Conservation (phyloP, 2,888 invertebrate species). For the Platycheirus albimanus region DNA sequence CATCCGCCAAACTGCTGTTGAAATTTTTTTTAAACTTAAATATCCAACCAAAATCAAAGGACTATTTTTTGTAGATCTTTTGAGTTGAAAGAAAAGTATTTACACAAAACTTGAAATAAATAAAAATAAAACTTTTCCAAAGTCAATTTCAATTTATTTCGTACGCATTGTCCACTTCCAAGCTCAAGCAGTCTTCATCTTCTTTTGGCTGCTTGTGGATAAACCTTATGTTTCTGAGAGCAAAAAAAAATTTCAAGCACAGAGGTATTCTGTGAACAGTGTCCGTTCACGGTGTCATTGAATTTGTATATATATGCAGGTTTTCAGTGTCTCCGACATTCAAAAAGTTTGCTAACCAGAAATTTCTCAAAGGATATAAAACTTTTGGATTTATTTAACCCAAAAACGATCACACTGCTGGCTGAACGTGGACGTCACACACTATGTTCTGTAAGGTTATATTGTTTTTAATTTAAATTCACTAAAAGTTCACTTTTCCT, state of each 20-base stretch:
- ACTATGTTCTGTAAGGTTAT: conserved; percentile 25
- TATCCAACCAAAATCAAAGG: too few species aligned
- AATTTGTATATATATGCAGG: neutral
- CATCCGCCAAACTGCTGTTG: too few species aligned
- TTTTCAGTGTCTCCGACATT: conserved; percentile 10
- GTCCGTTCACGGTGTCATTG: conserved; percentile 32
- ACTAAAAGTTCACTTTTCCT: conserved; percentile 49
- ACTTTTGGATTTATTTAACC: conserved; percentile 35
- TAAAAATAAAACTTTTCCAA: conserved; percentile 10
- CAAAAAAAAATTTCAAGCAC: neutral
- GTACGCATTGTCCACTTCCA: conserved; percentile 4
- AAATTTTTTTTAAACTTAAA: too few species aligned
- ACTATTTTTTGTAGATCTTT: too few species aligned
- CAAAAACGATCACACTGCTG: conserved; percentile 8
- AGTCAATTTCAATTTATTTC: conserved; percentile 47
- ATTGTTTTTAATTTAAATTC: conserved; percentile 62
- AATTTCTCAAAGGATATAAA: conserved; percentile 46
- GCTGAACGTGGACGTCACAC: neutral
- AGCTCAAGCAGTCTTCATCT: neutral
- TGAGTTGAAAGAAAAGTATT: too few species aligned
- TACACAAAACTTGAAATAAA: too few species aligned
- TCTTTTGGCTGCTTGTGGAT: too few species aligned
- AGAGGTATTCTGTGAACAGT: conserved; percentile 22
- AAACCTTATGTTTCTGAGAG: too few species aligned
- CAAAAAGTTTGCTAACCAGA: conserved; percentile 37